A percentile compares a stretch with the other conserved stretches of the same genome.
These are phyloP conservation scores for Bradypus variegatus DNA, from an alignment of 2,797 vertebrate genomes.

Conservation along the genomic window DNA sequence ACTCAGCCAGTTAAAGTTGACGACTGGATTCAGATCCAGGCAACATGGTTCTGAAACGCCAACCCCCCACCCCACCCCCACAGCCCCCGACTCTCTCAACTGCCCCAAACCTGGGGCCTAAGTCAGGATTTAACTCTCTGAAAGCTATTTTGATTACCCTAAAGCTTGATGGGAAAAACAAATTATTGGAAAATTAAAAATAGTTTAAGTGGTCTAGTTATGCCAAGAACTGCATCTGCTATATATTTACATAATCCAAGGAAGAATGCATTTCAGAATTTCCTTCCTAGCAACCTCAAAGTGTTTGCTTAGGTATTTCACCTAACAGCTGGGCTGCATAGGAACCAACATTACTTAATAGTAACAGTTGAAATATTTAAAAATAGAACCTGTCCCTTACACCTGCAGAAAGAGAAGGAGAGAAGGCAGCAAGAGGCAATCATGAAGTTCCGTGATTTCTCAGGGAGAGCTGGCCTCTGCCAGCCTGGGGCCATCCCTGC, in stretches of 20 bases:
- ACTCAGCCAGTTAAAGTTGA: rapidly evolving
- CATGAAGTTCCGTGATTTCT: rapidly evolving
- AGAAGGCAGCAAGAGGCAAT: rapidly evolving
- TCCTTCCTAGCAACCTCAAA: slow-evolving; percentile 41
- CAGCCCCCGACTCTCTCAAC: rapidly evolving
- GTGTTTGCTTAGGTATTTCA: neutral
- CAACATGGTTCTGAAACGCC: no score
- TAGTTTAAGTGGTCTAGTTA: neutral
- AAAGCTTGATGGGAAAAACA: neutral
- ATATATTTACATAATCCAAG: neutral
- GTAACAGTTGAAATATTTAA: slow-evolving; percentile 37
- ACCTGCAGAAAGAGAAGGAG: neutral
- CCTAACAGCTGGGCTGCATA: slow-evolving; percentile 23
- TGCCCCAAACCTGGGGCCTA: neutral
- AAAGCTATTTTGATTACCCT: neutral
- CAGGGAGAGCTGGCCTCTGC: no score
- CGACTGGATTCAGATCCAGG: no score
- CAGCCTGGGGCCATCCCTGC: neutral
- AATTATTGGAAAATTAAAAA: neutral
- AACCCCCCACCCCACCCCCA: rapidly evolving
- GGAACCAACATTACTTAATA: slow-evolving; percentile 33
- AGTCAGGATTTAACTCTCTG: neutral
- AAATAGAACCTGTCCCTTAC: slow-evolving; percentile 21
- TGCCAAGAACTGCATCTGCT: neutral
- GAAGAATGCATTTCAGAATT: slow-evolving; percentile 33